A percentile compares a stretch with the other conserved stretches of the same genome.
phyloP scores from a whole-genome alignment of 2,797 vertebrate species.

The Pelochelys cantorii region DNA sequence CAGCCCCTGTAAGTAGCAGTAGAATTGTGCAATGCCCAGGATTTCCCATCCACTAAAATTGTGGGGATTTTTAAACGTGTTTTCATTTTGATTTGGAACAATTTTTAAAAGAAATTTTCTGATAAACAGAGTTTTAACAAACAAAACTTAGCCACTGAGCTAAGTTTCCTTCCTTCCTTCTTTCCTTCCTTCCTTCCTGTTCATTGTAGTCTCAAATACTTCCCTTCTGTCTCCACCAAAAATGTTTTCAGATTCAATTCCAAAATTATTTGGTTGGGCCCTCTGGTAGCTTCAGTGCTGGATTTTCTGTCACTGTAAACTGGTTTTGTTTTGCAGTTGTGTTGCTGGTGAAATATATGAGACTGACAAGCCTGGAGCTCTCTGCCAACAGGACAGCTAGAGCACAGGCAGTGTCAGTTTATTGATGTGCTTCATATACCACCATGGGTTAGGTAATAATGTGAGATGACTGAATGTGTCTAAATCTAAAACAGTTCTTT shows the following conservation, averaged over 20 bases:
- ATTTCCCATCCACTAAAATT: neutral
- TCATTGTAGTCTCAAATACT: neutral
- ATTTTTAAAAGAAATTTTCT: neutral
- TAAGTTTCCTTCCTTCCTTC: too few relatives aligned
- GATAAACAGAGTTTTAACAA: neutral
- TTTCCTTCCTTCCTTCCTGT: neutral
- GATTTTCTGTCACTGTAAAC: neutral
- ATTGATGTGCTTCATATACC: neutral
- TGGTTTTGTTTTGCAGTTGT: neutral
- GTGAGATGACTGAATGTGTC: too few relatives aligned
- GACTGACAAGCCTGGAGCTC: neutral
- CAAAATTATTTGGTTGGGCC: neutral
- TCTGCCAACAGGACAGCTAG: neutral
- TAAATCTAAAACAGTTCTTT: too few relatives aligned
- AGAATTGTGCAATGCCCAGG: slow-evolving; percentile 11
- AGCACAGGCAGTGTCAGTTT: neutral
- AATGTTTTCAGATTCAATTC: neutral
- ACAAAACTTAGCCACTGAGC: too few relatives aligned
- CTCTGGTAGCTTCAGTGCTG: neutral
- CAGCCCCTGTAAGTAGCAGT: slow-evolving; percentile 56
- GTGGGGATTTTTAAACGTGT: neutral
- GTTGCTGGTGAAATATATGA: neutral
- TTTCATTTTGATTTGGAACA: neutral
- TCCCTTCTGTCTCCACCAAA: neutral
- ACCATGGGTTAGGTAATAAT: too few relatives aligned